Conservation (phyloP, 2,888 invertebrate species). For the Tenthredo notha region DNA sequence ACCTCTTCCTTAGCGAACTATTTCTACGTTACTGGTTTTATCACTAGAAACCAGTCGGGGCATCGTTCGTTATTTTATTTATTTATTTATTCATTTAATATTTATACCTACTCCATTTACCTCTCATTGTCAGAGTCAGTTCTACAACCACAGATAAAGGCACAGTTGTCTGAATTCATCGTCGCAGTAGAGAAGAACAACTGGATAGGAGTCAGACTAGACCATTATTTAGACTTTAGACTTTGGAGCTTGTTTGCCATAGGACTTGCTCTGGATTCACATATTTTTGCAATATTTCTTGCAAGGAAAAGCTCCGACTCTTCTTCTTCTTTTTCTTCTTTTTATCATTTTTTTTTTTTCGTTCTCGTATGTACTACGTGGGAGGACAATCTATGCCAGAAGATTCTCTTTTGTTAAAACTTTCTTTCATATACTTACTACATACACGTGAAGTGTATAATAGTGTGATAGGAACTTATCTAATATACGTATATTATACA, state of each 20-base stretch:
- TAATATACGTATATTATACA: background rate
- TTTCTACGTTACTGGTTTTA: background rate
- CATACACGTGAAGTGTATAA: background rate
- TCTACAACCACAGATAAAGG: background rate
- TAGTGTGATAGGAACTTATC: background rate
- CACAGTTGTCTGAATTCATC: background rate
- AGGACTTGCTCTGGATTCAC: conserved; percentile 23
- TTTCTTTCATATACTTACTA: background rate
- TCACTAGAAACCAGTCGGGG: background rate
- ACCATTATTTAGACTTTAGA: conserved; percentile 40
- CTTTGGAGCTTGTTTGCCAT: conserved; percentile 19
- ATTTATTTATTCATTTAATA: background rate
- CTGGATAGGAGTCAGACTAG: background rate
- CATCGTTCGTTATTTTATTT: background rate
- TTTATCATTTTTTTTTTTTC: background rate
- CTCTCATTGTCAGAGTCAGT: background rate
- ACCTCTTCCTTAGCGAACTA: background rate
- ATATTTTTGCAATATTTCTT: conserved; percentile 44
- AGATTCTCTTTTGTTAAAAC: conserved; percentile 23
- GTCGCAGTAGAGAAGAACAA: background rate
- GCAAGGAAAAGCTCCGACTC: background rate
- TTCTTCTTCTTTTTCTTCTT: background rate
- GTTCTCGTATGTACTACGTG: background rate
- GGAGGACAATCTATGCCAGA: background rate
- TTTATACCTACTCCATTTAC: background rate